A percentile compares a stretch with the other conserved stretches of the same genome.
Conservation (phyloP, 2,797 vertebrate genomes). For the Phylloscopus collybita region DNA sequence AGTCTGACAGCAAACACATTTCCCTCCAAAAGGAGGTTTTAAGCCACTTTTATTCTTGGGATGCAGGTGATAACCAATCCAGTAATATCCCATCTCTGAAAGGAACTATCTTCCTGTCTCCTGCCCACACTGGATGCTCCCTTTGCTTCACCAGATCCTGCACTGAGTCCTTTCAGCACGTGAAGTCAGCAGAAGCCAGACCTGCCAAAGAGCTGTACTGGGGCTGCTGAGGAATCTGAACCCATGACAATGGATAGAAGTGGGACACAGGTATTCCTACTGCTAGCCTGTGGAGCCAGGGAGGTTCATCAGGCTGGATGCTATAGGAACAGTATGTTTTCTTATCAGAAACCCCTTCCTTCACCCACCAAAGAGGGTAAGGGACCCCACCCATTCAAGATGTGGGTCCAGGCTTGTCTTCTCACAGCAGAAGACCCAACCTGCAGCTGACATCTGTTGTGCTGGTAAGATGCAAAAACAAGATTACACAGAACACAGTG, state of each 20-base stretch:
- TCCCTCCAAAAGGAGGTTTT: neutral
- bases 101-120: neutral
- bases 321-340: neutral
- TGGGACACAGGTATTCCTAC: neutral
- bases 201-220: neutral
- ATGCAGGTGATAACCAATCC: neutral
- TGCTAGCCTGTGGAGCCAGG: neutral
- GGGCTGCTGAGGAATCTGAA: neutral
- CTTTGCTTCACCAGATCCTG: neutral
- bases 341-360: neutral
- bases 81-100: neutral
- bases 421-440: neutral
- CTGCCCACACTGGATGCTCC: neutral
- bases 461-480: constrained; percentile 38
- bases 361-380: neutral
- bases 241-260: neutral
- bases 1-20: neutral
- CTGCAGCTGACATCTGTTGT: constrained; percentile 28
- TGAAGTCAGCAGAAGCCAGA: neutral
- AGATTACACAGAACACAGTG: neutral
- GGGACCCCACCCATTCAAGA: neutral
- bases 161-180: neutral
- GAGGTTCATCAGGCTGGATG: neutral
- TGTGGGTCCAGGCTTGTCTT: neutral
- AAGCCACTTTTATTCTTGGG: neutral